Conservation (phyloP, 2,113 vertebrate species). For the Miniopterus natalensis region DNA sequence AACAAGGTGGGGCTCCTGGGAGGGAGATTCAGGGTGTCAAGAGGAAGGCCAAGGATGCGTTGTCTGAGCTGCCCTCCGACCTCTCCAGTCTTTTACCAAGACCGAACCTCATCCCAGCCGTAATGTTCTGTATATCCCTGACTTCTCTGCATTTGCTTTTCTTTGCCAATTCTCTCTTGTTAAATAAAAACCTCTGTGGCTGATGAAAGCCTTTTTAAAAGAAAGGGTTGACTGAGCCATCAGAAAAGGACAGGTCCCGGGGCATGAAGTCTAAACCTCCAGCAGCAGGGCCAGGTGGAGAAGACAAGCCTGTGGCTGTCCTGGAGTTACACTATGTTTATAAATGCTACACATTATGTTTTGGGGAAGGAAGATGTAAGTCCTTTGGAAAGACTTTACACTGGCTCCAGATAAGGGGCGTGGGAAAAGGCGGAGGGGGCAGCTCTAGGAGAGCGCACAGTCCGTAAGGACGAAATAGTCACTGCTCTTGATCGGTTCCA, state of each 20-base stretch:
- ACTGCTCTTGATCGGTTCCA: background rate
- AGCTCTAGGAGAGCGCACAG: background rate
- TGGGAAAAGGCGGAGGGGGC: background rate
- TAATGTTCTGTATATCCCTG: background rate
- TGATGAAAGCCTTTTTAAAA: background rate
- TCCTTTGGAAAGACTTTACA: background rate
- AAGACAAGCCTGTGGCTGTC: background rate
- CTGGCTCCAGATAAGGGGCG: background rate
- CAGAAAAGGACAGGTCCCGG: background rate
- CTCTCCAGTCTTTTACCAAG: background rate
- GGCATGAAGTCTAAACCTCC: background rate
- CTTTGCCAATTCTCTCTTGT: background rate
- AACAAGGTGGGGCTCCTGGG: background rate
- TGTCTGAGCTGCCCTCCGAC: background rate
- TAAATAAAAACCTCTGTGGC: background rate
- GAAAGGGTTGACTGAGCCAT: background rate
- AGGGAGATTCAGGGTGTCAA: accelerated
- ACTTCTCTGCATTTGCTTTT: background rate
- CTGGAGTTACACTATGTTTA: background rate
- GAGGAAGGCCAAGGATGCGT: accelerated
- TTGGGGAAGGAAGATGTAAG: background rate
- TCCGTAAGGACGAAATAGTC: background rate
- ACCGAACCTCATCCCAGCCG: background rate
- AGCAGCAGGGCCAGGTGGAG: background rate
- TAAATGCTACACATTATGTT: background rate